Conservation (phyloP, 2,888 invertebrate genomes). For the Drosophila nr. perissopoda region DNA sequence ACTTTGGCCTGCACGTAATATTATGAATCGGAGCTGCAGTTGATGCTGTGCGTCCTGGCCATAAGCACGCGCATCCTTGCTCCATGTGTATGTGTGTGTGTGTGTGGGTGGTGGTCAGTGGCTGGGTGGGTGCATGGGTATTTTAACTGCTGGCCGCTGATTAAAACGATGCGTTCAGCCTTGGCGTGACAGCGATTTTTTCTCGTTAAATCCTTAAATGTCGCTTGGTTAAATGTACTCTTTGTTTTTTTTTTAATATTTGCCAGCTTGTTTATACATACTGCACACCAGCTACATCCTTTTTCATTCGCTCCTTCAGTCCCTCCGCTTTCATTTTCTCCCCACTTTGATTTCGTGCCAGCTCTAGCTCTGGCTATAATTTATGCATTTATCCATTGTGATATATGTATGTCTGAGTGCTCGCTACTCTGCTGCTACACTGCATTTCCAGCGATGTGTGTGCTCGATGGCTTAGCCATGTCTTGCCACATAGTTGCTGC, state of each 20-base stretch:
- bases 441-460: slow-evolving; percentile 46
- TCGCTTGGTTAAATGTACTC: slow-evolving; percentile 62
- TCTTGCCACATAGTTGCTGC: slow-evolving; percentile 44
- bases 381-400: slow-evolving; percentile 80
- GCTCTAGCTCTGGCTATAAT: slow-evolving; percentile 58
- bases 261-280: slow-evolving; percentile 23
- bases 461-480: slow-evolving; percentile 67
- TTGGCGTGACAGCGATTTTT: slow-evolving; percentile 72
- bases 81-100: not conserved
- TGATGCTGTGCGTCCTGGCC: slow-evolving; percentile 21
- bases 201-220: slow-evolving; percentile 79
- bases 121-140: not conserved
- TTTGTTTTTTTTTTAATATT: slow-evolving; percentile 64
- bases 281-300: not conserved
- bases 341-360: slow-evolving; percentile 47
- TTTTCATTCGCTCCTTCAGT: not conserved
- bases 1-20: slow-evolving; percentile 73
- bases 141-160: slow-evolving; percentile 61
- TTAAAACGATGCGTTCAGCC: slow-evolving; percentile 70
- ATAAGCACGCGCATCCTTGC: slow-evolving; percentile 48
- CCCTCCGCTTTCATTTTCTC: not conserved
- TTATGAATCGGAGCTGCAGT: slow-evolving; percentile 47
- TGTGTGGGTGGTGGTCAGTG: slow-evolving; percentile 8
- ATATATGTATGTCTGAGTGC: slow-evolving; percentile 75
- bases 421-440: slow-evolving; percentile 6